phyloP scores from a whole-genome alignment of 2,113 vertebrate species.

The Lepisosteus osseus region DNA sequence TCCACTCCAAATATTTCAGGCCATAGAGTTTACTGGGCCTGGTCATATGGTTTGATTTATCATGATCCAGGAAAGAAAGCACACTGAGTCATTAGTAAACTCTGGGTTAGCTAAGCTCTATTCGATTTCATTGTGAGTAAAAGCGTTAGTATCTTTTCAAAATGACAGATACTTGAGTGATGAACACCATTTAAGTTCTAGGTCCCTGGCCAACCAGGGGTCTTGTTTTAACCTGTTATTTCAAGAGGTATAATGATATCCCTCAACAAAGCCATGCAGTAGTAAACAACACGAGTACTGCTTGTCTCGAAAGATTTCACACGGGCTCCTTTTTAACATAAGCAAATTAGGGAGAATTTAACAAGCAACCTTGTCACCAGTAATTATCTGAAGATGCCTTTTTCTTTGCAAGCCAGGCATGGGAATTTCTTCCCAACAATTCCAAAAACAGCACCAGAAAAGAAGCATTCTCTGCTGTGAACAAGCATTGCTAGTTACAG shows the following conservation, averaged over 20 bases:
- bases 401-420: constrained; percentile 43
- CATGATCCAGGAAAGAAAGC: background rate
- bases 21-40: background rate
- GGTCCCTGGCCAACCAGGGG: constrained; percentile 27
- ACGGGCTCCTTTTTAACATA: constrained; percentile 42
- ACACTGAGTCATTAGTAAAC: constrained; percentile 9
- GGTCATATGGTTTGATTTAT: constrained; percentile 12
- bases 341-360: constrained; percentile 54
- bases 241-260: constrained; percentile 28
- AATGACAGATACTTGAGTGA: constrained; percentile 12
- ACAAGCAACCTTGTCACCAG: constrained; percentile 44
- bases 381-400: constrained; percentile 38
- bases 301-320: constrained; percentile 39
- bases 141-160: constrained; percentile 24
- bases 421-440: constrained; percentile 51
- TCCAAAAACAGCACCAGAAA: constrained; percentile 8
- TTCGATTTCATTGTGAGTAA: constrained; percentile 11
- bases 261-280: constrained; percentile 34
- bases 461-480: constrained; percentile 15
- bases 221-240: constrained; percentile 43
- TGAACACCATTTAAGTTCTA: constrained; percentile 29
- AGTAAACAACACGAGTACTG: constrained; percentile 54
- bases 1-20: background rate
- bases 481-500: constrained; percentile 34
- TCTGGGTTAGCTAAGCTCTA: constrained; percentile 11